Evolutionary conservation across 2,888 invertebrate species (phyloP), one percentile per base, ranked within the genome.

Genomic region (Campopleginae sp.): DNA sequence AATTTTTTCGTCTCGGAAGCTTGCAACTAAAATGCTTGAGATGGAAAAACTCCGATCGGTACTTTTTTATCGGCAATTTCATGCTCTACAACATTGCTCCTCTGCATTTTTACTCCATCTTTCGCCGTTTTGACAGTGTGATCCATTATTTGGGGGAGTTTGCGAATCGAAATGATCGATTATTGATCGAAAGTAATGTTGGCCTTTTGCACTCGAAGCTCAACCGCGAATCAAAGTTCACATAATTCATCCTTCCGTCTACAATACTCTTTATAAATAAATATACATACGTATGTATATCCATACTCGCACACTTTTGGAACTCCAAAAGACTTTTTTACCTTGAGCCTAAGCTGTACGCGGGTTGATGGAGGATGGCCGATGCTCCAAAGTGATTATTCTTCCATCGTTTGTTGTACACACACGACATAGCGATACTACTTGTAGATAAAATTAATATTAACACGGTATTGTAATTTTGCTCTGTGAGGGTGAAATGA

Each of bases 321-420:
- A 72, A 72, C 72, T 65, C 48, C 48, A 42, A 46, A 42, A 63
- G 72, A 80, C 51, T 71, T 61, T 79, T 80, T 61, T 51, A 80
- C 46, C 44, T 63, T 71, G 51, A 80, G 63, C 71, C 65, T 72
- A 48, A 80, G 71, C 46, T 33, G 58, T 38, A 23, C 46, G 38
- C 31, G 61, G 46, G 48, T 14, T 17, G 38, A 68, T 23, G 46
- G 27, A 27, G 68, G 14, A n/a, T 58, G 54, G 54, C 58, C 44
- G 78, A 31, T 72, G 81, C 72, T 84, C 84, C 70, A 51, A 70
- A 76, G 82, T 80, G 82, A 76, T 80, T 82, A 76, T 85, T 82
- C 85, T 85, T 85, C 85, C 85, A 85, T 82, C 82, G 85, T 80
- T 79, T 79, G 63, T 82, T 72, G 42, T 71, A 68, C 61, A 79